Conservation (phyloP, 2,888 invertebrate species). For the Nesidiocoris tenuis region DNA sequence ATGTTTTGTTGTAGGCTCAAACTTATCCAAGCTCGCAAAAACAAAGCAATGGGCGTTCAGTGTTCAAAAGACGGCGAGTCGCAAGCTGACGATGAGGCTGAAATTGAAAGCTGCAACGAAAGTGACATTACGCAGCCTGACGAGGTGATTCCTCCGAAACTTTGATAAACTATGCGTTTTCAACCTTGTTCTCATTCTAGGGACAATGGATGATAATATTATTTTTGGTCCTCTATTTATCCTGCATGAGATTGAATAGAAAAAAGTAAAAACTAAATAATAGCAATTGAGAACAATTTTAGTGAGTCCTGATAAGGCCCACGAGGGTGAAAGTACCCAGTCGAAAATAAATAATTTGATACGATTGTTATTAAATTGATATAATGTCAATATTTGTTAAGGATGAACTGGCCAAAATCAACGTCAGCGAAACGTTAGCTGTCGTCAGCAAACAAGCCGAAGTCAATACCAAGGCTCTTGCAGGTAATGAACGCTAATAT, state of each 20-base stretch:
- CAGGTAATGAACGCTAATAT: conserved; percentile 32
- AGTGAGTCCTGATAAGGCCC: no score
- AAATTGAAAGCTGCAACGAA: conserved; percentile 60
- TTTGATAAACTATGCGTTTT: no score
- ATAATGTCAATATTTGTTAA: no score
- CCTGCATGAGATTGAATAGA: no score
- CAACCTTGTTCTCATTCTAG: no score
- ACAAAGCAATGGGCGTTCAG: conserved; percentile 62
- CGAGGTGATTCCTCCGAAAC: conserved; percentile 63
- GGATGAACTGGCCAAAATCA: conserved; percentile 47
- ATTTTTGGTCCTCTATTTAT: no score
- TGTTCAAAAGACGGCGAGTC: conserved; percentile 53
- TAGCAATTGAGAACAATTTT: no score
- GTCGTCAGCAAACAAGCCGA: conserved; percentile 47
- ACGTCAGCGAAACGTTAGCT: conserved; percentile 46
- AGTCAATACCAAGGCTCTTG: conserved; percentile 47
- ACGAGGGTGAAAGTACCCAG: no score
- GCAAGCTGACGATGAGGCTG: conserved; percentile 51
- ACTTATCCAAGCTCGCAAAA: conserved; percentile 72
- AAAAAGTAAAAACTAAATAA: no score
- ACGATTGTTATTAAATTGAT: no score
- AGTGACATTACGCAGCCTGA: conserved; percentile 85
- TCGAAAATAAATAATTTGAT: no score
- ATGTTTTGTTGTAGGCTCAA: conserved; percentile 61
- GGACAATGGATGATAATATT: no score